Evolutionary conservation across 92 coral and sea anemone species (phyloP).

Genomic region (Epizoanthus illoricatus): DNA sequence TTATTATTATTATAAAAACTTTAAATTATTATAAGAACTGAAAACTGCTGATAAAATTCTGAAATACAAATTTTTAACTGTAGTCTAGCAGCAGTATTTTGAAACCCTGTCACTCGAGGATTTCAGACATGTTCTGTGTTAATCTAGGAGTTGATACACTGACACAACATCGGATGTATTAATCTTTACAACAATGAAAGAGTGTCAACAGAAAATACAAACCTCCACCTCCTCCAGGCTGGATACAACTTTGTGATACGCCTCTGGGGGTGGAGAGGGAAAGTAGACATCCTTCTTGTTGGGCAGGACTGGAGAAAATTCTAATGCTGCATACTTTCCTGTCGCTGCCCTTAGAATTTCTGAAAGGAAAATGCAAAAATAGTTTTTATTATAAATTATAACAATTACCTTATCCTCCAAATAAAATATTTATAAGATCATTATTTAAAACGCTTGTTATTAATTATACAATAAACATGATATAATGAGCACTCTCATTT

Average conservation of each 20-base stretch:
- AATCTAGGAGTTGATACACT: no score
- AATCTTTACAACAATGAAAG: neutral
- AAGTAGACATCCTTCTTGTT: conserved; percentile 49
- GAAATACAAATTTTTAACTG: no score
- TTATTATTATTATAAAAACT: no score
- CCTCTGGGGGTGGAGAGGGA: conserved; percentile 68
- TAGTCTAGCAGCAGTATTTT: no score
- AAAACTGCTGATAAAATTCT: no score
- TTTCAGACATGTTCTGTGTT: no score
- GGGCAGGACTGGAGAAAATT: conserved; percentile 38
- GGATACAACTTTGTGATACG: conserved; percentile 39
- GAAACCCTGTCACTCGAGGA: no score
- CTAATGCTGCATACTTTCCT: conserved; percentile 49
- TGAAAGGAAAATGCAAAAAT: conserved; percentile 22
- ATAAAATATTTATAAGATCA: neutral
- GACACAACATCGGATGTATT: no score
- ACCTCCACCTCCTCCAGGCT: conserved; percentile 72
- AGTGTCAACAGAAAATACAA: neutral
- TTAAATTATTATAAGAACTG: no score
- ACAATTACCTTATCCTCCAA: neutral
- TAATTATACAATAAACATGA: no score
- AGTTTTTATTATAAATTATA: neutral
- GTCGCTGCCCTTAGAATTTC: conserved; percentile 50
- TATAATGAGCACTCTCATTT: no score
- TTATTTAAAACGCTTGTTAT: neutral